These are phyloP conservation scores for Pygoscelis antarcticus DNA, from an alignment of 2,113 vertebrate species.

Conservation along the genomic window DNA sequence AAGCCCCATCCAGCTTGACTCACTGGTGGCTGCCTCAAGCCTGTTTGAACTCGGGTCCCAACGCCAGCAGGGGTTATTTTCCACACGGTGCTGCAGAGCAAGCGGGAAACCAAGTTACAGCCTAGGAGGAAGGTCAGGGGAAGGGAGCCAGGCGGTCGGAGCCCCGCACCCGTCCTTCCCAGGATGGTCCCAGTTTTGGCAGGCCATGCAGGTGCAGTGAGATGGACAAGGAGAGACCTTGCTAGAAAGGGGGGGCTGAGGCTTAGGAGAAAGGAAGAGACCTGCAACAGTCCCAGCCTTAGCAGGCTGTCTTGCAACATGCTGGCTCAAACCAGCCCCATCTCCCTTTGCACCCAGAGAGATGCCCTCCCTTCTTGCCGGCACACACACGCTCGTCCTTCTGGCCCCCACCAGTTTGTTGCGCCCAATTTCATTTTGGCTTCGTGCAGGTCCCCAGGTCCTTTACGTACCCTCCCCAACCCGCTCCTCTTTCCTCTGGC, in stretches of 20 bases:
- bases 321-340: not conserved
- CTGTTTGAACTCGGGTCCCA: not conserved
- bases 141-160: not conserved
- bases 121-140: not conserved
- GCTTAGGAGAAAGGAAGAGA: not conserved
- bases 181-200: not conserved
- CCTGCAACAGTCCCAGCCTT: not conserved
- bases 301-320: not conserved
- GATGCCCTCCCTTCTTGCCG: not conserved
- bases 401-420: not conserved
- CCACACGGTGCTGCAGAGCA: fast-evolving
- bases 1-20: not conserved
- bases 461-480: not conserved
- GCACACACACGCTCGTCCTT: fast-evolving
- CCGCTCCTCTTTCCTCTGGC: not conserved
- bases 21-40: not conserved
- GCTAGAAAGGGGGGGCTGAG: not conserved
- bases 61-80: not conserved
- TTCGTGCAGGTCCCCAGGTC: not conserved
- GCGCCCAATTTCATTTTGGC: not conserved
- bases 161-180: fast-evolving
- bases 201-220: not conserved
- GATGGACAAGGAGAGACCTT: not conserved
- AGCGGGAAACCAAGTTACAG: not conserved
- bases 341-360: not conserved